Percentiles rank a stretch among this genome's conserved stretches.
Evolutionary conservation across 2,113 vertebrate species (phyloP).

Genomic region (Phrynosoma blainvillii): DNA sequence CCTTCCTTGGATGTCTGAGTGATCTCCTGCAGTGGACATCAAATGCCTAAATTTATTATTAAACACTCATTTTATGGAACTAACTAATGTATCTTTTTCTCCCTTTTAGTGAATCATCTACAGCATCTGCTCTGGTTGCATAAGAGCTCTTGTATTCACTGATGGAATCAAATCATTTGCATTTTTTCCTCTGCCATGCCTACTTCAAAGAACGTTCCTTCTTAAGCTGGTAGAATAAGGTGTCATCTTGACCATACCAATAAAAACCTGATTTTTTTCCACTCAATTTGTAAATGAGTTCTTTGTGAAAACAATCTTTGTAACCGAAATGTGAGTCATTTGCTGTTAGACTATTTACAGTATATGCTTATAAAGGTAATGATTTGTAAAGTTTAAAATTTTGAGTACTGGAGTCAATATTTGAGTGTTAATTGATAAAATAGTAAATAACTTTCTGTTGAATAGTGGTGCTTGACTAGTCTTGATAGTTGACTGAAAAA

Average conservation of each 20-base stretch:
- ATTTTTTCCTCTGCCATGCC: background rate
- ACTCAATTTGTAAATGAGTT: slow-evolving; percentile 8
- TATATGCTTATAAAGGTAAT: background rate
- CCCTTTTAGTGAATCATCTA: slow-evolving; percentile 93
- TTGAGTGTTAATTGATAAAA: too few relatives aligned
- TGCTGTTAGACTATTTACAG: background rate
- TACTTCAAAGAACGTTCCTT: background rate
- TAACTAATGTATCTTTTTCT: slow-evolving; percentile 11
- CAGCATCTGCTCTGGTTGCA: slow-evolving; percentile 97
- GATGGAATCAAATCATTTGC: slow-evolving; percentile 82
- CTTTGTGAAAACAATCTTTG: background rate
- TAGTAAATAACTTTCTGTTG: too few relatives aligned
- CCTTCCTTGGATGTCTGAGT: slow-evolving; percentile 18
- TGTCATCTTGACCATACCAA: slow-evolving; percentile 1
- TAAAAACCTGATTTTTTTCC: slow-evolving; percentile 18
- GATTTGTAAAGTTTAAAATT: too few relatives aligned
- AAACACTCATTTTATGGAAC: background rate
- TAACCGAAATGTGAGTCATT: background rate
- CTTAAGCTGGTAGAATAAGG: background rate
- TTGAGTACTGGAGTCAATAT: background rate
- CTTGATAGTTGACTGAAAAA: too few relatives aligned
- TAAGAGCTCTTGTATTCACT: slow-evolving; percentile 78
- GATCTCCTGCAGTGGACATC: background rate
- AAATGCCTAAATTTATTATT: background rate
- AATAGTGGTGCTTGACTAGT: too few relatives aligned